Base-by-base conservation (phyloP, 92 coral and sea anemone genomes). In the Porites lobata region DNA sequence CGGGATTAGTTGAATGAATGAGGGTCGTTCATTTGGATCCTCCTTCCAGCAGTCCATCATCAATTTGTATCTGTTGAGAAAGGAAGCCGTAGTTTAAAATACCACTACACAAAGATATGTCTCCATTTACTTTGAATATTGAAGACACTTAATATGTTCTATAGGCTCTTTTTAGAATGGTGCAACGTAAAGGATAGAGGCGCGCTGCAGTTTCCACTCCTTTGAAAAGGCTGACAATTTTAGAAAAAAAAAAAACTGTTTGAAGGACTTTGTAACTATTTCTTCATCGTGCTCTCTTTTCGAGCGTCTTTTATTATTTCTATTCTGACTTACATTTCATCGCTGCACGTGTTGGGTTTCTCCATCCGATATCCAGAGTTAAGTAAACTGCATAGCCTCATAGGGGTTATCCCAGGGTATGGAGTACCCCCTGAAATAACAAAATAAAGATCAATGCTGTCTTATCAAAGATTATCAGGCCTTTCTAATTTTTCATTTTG, bases 31-130 rank as follows among this genome's bases (percentile, higher is more conserved):
- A 7, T 43, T 19, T 15, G 84, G 84, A 64, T 79, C 84, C 19
- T 79, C 84, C 50, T 79, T 50, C 84, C 84, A 79, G 15, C 84
- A 79, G 12, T 79, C 63, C 84, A 79, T 38, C 84, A 65, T 79
- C 65, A 79, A 9, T 59, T 43, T 53, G 73, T 79, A 79, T 65
- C 84, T 79, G 43, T 61, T 47, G 58, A 65, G 47, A 69, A 18
- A 9, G 21, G 50, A 38, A 11, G 8, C 5, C 24, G 0, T 12
- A 18, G 8, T 17, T n/a, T 62, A 7, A 11, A 56, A 56, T 56
- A 56, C 13, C 15, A 2, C 61, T 10, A 56, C 61, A 8, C 47
- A 38, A 38, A 4, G 47, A 38, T 38, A 38, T 38, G 47, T 38
- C 47, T 38, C 47, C 6, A 38, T 38, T 38, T 38, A 4, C 47